Percentiles rank a stretch among this genome's conserved stretches.
These are phyloP conservation scores for Actias luna DNA, from an alignment of 2,888 invertebrate species.

Conservation along the genomic window DNA sequence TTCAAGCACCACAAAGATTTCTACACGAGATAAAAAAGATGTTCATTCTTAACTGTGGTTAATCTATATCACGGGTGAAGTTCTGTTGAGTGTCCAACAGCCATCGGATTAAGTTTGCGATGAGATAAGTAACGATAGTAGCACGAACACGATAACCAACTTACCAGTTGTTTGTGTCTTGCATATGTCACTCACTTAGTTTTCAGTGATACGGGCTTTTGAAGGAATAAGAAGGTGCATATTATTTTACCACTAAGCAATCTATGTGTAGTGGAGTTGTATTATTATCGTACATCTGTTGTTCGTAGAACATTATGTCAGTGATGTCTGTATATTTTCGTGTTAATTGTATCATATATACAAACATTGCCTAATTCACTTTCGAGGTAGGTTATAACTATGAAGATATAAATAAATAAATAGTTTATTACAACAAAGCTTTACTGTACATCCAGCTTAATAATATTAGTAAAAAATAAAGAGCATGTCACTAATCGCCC, in stretches of 20 bases:
- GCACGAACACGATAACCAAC: not conserved
- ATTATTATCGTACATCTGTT: not conserved
- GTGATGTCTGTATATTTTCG: not conserved
- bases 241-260: not conserved
- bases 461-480: too few species aligned
- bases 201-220: not conserved
- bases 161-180: not conserved
- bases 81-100: not conserved
- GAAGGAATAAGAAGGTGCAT: not conserved
- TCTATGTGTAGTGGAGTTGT: not conserved
- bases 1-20: too few species aligned
- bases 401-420: too few species aligned
- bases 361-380: too few species aligned
- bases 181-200: constrained; percentile 13
- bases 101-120: not conserved
- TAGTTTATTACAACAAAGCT: too few species aligned
- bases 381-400: too few species aligned
- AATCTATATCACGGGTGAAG: not conserved
- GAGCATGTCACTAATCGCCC: too few species aligned
- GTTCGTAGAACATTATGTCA: not conserved
- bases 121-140: not conserved
- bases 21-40: not conserved
- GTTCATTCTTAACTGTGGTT: not conserved
- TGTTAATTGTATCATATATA: too few species aligned
- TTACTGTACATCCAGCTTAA: too few species aligned